Base-by-base conservation (phyloP, 2,888 invertebrate genomes). In the Dendrolimus houi region DNA sequence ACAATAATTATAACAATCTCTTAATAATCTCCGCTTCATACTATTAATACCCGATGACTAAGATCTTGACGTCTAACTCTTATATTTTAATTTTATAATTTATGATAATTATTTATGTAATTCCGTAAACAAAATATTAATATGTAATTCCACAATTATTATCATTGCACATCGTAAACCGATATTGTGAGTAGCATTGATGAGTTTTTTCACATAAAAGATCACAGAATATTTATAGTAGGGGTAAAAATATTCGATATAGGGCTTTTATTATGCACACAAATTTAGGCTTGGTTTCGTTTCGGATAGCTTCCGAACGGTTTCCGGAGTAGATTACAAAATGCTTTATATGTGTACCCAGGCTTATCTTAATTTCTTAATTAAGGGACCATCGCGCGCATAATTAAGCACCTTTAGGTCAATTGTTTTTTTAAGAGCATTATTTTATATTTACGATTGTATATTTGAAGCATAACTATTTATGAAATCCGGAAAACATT, bases 351-450 rank as follows among this genome's bases (percentile, higher is more conserved):
- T 81, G 81, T 80, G 78, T 79, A 72, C 74, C 67, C 66, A 52
- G 57, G 64, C 69, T 81, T 87, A 88, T 89, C 87, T 85, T 85
- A 82, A 86, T 85, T 86, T 83, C 85, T 86, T 85, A 87, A 88
- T 88, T 86, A 87, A 83, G 67, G 47, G 66, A 67, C 73, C 64
- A 63, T 64, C 66, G 69, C 70, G 67, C 67, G 72, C 64, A 64
- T 67, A 67, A 29, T 29, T 29, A 29, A 29, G 29, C 29, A 29
- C 67, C 72, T 73, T 74, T 73, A 71, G 74, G 71, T 12, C 47
- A 47, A 47, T 47, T 47, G 47, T 47, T 47, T 29, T 29, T 29
- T 47, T 12, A 47, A 47, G 47, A 47, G 12, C 12, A 47, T 47
- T 10, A 9, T 47, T 47, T 47, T 47, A 10, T 47, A 47, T 47